Evolutionary conservation across 2,113 vertebrate genomes (phyloP).

Genomic region (Lanius collurio): DNA sequence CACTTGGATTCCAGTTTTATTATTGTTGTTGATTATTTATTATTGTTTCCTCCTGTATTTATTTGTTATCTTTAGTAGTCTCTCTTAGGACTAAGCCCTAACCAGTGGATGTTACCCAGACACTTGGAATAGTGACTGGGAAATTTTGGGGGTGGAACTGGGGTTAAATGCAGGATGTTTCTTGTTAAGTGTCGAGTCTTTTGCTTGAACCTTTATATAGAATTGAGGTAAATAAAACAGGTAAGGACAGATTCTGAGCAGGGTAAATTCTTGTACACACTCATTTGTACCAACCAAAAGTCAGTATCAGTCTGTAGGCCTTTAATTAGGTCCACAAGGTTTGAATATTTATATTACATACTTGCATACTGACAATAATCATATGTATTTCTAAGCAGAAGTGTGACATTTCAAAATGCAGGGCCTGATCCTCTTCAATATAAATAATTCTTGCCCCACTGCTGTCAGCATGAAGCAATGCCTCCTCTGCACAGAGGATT

Average conservation of each 20-base stretch:
- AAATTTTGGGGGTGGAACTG: not conserved
- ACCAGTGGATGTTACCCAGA: not conserved
- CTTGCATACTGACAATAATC: not conserved
- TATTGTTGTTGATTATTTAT: constrained; percentile 36
- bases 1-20: constrained; percentile 54
- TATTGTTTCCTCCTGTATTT: constrained; percentile 39
- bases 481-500: not conserved
- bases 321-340: not conserved
- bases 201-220: not conserved
- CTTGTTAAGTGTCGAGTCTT: not conserved
- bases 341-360: not conserved
- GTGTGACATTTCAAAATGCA: not conserved
- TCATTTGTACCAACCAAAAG: not conserved
- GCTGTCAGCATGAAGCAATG: not conserved
- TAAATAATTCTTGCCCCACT: not conserved
- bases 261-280: not conserved
- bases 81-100: not conserved
- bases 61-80: not conserved
- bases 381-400: constrained; percentile 13
- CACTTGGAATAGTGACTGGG: not conserved
- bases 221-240: not conserved
- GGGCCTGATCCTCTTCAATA: not conserved
- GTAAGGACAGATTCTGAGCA: not conserved
- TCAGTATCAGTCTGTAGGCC: not conserved
- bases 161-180: not conserved